Base-by-base conservation (phyloP, 2,113 vertebrate species). In the Clarias gariepinus region DNA sequence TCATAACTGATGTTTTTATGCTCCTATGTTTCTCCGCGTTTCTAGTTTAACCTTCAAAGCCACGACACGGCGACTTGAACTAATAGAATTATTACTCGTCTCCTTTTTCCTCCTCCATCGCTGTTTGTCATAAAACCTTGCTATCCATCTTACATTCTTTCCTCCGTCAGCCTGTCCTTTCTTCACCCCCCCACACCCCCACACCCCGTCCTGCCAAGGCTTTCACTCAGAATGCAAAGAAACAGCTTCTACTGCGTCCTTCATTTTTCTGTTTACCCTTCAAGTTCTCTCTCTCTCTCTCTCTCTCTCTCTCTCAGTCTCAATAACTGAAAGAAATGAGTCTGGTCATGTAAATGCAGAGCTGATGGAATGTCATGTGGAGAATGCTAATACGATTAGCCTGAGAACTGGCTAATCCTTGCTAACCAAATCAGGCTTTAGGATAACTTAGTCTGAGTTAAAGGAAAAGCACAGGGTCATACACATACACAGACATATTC, bases 331-430 rank as follows among this genome's bases (percentile, higher is more conserved):
- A 11, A 41, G 33, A 64, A 64, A 82, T 82, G n/a, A 82, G 60
- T 64, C n/a, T 64, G 25, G 60, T 81, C 80, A 81, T 82, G 60
- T 86, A 57, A 80, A 79, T 85, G 52, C 73, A 16, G 68, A 28
- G 74, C 30, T 81, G 23, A 81, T 58, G 77, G 55, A 81, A 30
- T 79, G 30, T 76, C 84, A 68, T 79, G 61, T 33, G 25, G 61
- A 16, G 85, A 77, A 86, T 86, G 74, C 28, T 86, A 86, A 86
- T 66, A 77, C 52, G n/a, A 66, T 68, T 36, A 25, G 74, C 76
- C 60, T 21, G 28, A 30, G 12, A 55, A 55, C 47, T 69, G 76
- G 63, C 80, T 81, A 86, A 81, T 47, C 79, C 64, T 23, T 25
- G 30, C 33, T 47, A 36, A 83, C 58, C 57, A 87, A 73, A 77